phyloP scores from a whole-genome alignment of 2,888 invertebrate genomes.

The Drosophila barbarae region DNA sequence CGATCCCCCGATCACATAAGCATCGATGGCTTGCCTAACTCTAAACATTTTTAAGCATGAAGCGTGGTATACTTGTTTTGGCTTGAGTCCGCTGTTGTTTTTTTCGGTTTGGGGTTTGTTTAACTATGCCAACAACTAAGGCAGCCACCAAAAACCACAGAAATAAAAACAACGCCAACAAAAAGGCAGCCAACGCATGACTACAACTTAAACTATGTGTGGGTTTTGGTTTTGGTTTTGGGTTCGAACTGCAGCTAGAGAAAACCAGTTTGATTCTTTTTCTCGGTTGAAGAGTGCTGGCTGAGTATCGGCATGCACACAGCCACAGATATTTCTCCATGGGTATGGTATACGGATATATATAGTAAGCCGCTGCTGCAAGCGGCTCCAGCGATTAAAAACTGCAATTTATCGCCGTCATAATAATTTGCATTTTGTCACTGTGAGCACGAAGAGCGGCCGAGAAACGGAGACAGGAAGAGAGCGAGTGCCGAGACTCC shows the following conservation, averaged over 20 bases:
- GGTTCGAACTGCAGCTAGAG: constrained; percentile 47
- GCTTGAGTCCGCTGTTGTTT: constrained; percentile 53
- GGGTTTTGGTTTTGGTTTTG: constrained; percentile 61
- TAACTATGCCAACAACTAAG: constrained; percentile 58
- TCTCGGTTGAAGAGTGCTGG: constrained; percentile 47
- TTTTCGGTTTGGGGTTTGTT: constrained; percentile 17
- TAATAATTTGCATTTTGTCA: constrained; percentile 74
- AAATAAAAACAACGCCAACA: constrained; percentile 29
- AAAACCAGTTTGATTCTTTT: constrained; percentile 69
- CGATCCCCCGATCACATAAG: constrained; percentile 52
- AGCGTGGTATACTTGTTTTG: constrained; percentile 72
- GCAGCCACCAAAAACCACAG: constrained; percentile 35
- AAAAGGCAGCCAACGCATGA: constrained; percentile 48
- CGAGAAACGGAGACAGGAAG: constrained; percentile 22
- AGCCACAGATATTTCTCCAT: constrained; percentile 21
- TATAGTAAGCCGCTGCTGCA: constrained; percentile 35
- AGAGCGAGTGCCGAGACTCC: constrained; percentile 20
- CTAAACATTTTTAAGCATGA: constrained; percentile 66
- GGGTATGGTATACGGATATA: constrained; percentile 38
- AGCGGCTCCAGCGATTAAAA: constrained; percentile 65
- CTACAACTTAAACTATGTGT: constrained; percentile 69
- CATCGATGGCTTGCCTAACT: constrained; percentile 68
- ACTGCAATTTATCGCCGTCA: constrained; percentile 73
- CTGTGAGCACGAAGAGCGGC: constrained; percentile 49
- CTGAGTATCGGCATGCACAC: constrained; percentile 35